A percentile compares a stretch with the other conserved stretches of the same genome.
Evolutionary conservation across 1,140 invertebrate genomes (phyloP).

Genomic region (Harlomillsia oculata): DNA sequence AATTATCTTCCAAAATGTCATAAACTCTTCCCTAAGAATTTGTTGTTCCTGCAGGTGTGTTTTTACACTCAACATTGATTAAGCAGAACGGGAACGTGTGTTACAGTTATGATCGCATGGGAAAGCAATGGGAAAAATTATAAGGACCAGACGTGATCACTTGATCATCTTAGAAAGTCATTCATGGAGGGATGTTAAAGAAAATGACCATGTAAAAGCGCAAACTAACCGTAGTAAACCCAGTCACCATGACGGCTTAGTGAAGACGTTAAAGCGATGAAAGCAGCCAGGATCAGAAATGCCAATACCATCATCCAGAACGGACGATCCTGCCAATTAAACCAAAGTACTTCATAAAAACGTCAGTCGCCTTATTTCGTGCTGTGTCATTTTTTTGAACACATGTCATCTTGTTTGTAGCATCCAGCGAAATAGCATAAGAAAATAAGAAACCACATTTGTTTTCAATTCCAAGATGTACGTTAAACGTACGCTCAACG

Average conservation of each 20-base stretch:
- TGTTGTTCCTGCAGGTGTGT: neutral
- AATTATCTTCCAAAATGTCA: neutral
- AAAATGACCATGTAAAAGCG: neutral
- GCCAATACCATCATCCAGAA: slow-evolving; percentile 29
- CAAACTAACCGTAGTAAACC: slow-evolving; percentile 27
- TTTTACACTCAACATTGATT: neutral
- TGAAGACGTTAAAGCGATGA: neutral
- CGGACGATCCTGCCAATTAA: slow-evolving; percentile 19
- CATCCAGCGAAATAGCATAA: neutral
- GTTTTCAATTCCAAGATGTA: neutral
- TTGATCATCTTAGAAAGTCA: neutral
- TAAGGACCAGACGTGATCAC: neutral
- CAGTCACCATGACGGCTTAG: slow-evolving; percentile 24
- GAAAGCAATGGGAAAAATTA: neutral
- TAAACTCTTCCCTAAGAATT: neutral
- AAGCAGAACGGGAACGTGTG: neutral
- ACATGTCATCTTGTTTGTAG: neutral
- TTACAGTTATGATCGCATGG: neutral
- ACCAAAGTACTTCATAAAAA: neutral
- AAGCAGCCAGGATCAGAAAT: slow-evolving; percentile 17
- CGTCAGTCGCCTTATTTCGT: neutral
- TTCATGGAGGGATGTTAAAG: neutral
- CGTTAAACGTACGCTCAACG: too few species aligned
- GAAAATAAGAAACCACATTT: neutral
- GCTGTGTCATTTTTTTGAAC: neutral